Evolutionary conservation across 2,888 invertebrate genomes (phyloP).

Genomic region (Nezara viridula): DNA sequence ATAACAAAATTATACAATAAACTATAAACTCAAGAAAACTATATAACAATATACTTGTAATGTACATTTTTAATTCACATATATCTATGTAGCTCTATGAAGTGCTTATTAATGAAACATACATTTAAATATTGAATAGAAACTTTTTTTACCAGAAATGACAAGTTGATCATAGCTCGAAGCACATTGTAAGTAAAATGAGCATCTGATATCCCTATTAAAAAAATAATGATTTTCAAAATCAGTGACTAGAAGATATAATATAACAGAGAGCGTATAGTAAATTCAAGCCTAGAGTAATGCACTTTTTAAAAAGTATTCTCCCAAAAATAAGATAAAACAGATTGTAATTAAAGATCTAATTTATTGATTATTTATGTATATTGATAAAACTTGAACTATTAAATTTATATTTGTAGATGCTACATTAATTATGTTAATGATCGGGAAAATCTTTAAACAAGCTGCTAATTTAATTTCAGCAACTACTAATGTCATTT

Average conservation of each 20-base stretch:
- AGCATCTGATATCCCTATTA: not conserved
- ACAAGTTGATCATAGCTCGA: not conserved
- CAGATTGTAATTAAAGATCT: not conserved
- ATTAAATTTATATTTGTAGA: not conserved
- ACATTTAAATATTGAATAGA: not conserved
- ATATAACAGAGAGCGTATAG: not conserved
- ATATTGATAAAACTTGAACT: not conserved
- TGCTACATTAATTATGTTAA: not conserved
- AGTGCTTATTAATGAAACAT: not conserved
- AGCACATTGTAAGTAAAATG: not conserved
- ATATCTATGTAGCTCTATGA: not conserved
- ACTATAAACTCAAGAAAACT: conserved; percentile 14
- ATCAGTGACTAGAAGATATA: not conserved
- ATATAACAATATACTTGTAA: conserved; percentile 15
- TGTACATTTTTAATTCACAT: not conserved
- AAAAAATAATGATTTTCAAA: not conserved
- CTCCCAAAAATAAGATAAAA: not conserved
- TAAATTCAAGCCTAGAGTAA: not conserved
- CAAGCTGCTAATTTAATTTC: not conserved
- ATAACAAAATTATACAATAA: conserved; percentile 25
- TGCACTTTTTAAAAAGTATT: not conserved
- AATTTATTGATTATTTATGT: not conserved
- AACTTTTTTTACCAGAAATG: not conserved
- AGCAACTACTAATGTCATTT: not conserved
- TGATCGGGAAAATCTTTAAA: not conserved